Percentiles rank a stretch among this genome's conserved stretches.
These are phyloP conservation scores for Hofmannophila pseudospretella DNA, from an alignment of 2,888 invertebrate species.

Conservation along the genomic window DNA sequence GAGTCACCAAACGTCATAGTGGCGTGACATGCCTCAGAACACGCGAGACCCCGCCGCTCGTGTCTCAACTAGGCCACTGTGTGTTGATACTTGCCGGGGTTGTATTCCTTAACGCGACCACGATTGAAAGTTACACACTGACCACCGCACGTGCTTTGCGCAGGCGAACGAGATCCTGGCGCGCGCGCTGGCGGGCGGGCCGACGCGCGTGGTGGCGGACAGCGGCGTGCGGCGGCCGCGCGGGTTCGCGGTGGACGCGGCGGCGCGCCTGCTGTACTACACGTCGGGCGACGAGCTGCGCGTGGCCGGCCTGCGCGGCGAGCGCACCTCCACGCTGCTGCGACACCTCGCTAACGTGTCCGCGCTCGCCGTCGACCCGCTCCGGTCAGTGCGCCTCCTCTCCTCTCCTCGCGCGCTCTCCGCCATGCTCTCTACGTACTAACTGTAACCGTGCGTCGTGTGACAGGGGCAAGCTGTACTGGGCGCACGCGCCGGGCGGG, in stretches of 20 bases:
- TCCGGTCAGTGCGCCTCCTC: conserved; percentile 32
- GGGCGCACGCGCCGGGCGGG: conserved; percentile 80
- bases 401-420: no score
- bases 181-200: conserved; percentile 81
- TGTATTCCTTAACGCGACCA: no score
- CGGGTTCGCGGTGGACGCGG: conserved; percentile 91
- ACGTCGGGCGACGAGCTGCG: conserved; percentile 80
- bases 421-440: no score
- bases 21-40: no score
- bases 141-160: neutral
- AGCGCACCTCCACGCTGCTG: conserved; percentile 58
- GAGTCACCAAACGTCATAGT: no score
- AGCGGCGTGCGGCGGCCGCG: conserved; percentile 80
- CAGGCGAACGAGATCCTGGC: conserved; percentile 83
- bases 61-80: no score
- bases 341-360: conserved; percentile 1
- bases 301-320: conserved; percentile 84
- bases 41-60: no score
- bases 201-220: conserved; percentile 81
- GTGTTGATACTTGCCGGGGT: no score
- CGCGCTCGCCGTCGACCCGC: conserved; percentile 8
- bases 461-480: conserved; percentile 75
- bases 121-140: no score
- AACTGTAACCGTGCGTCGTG: no score
- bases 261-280: conserved; percentile 86